These are phyloP conservation scores for Nothobranchius furzeri DNA, from an alignment of 2,113 vertebrate species.

Conservation along the genomic window DNA sequence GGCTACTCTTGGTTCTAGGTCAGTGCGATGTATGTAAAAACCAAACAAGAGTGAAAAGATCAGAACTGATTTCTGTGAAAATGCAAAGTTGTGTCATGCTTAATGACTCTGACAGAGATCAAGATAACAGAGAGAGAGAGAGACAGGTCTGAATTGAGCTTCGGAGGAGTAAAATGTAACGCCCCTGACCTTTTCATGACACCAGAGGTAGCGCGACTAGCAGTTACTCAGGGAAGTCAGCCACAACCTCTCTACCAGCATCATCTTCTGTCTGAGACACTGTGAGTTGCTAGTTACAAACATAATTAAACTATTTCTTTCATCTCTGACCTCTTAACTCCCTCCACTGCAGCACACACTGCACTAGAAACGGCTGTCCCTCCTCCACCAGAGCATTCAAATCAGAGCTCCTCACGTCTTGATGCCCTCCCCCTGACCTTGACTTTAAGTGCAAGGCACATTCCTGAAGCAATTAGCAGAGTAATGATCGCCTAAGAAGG, in stretches of 20 bases:
- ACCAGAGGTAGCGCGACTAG: constrained; percentile 36
- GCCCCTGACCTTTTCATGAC: constrained; percentile 76
- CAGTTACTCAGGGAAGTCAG: constrained; percentile 34
- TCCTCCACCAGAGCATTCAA: constrained; percentile 72
- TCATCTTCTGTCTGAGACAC: constrained; percentile 64
- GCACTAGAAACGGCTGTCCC: constrained; percentile 53
- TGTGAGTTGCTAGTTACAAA: constrained; percentile 62
- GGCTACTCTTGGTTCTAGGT: constrained; percentile 39
- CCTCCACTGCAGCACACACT: constrained; percentile 39
- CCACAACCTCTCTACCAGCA: constrained; percentile 34
- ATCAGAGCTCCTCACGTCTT: constrained; percentile 67
- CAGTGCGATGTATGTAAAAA: constrained; percentile 51
- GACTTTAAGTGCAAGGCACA: constrained; percentile 78
- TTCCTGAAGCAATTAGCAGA: constrained; percentile 81
- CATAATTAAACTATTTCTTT: constrained; percentile 76
- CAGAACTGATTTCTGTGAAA: constrained; percentile 42
- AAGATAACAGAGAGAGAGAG: constrained; percentile 51
- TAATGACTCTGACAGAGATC: constrained; percentile 60
- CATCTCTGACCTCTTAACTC: constrained; percentile 75
- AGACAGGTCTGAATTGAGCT: constrained; percentile 61
- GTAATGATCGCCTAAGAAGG: constrained; percentile 82
- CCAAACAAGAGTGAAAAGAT: constrained; percentile 54
- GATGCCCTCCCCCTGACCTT: constrained; percentile 75
- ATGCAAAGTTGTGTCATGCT: constrained; percentile 53
- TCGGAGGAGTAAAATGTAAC: constrained; percentile 65